Base-by-base conservation (phyloP, 1,140 invertebrate genomes). In the Drosophila sechellia region DNA sequence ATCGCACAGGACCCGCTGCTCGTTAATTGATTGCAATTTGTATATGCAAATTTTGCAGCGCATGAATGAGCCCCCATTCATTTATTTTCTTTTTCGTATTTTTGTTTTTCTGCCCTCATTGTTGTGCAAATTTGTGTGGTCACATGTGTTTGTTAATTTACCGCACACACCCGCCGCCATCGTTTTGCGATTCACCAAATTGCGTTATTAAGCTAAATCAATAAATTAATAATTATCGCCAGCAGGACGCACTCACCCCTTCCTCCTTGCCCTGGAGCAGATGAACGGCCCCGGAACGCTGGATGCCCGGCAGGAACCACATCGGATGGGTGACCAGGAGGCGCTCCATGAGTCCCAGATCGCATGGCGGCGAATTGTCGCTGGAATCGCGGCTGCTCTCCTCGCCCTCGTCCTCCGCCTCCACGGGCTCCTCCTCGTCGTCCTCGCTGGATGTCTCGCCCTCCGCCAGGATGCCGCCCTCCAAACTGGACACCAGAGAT, bases 301-400 rank as follows among this genome's bases (percentile, higher is more conserved):
- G 97, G 20, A 98, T 97, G n/a, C 97, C 96, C 1, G 97, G 96
- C 37, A 99, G 94, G 92, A 98, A 98, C 98, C 98, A 99, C 75
- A 99, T 97, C 15, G 97, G 97, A 93, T 98, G 97, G 31, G 96
- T 97, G 50, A 97, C 94, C 76, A 98, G 96, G 58, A 99, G 94
- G 43, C 97, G 94, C 92, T 99, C 98, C 78, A 97, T 93, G 52
- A 97, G 93, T 13, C 96, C 95, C 81, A 98, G 96, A 92, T 96
- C 96, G 92, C 96, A 97, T 50, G 96, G 94, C 53, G 94, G 92
- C 43, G 84, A 90, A 64, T 92, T 84, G 63, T 92, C 91, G 49
- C 81, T 90, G 64, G 87, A 90, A 5, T 68, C 81, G 34, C 75
- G 86, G 22, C 80, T 90, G 45, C 90, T 92, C 55, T 91, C 81